A percentile compares a stretch with the other conserved stretches of the same genome.
phyloP scores from a whole-genome alignment of 2,797 vertebrate genomes.

The Muraenolepis orangiensis region DNA sequence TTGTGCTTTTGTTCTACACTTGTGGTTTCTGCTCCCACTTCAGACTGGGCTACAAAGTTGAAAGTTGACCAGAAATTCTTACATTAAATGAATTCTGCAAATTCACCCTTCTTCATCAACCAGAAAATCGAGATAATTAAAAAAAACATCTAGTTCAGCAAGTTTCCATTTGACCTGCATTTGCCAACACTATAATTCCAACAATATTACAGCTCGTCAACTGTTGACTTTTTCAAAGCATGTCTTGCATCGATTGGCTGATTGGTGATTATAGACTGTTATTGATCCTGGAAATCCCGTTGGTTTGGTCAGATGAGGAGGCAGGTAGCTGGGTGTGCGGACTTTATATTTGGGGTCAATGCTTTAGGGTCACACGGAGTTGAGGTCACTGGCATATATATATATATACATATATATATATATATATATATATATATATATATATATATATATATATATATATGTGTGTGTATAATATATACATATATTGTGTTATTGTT shows the following conservation, averaged over 20 bases:
- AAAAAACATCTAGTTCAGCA: neutral
- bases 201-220: neutral
- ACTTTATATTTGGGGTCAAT: neutral
- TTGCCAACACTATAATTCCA: neutral
- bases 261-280: slow-evolving; percentile 34
- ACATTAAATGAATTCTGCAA: slow-evolving; percentile 26
- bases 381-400: neutral
- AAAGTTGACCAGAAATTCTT: slow-evolving; percentile 32
- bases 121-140: neutral
- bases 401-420: no score
- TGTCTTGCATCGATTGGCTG: slow-evolving; percentile 39
- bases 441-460: no score
- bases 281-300: slow-evolving; percentile 48
- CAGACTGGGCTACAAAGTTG: neutral
- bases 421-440: no score
- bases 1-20: neutral
- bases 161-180: neutral
- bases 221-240: slow-evolving; percentile 28
- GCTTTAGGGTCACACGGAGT: neutral
- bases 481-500: neutral
- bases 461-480: no score
- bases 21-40: neutral
- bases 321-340: neutral
- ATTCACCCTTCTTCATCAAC: slow-evolving; percentile 42
- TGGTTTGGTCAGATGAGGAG: neutral